Evolutionary conservation across 2,797 vertebrate species (phyloP).

Genomic region (Alauda arvensis): DNA sequence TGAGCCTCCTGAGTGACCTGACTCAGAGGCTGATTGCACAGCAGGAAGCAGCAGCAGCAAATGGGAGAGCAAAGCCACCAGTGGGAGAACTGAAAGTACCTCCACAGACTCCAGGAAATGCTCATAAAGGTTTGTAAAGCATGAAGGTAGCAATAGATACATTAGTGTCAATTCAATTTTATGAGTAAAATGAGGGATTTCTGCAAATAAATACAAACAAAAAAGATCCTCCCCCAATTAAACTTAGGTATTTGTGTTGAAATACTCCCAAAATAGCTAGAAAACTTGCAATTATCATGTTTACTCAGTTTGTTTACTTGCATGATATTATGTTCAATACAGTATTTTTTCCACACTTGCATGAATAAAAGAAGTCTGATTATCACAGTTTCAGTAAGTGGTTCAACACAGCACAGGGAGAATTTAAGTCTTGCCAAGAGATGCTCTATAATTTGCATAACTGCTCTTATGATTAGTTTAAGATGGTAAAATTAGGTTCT

Average conservation of each 20-base stretch:
- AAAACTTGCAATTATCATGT: not conserved
- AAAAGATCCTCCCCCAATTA: not conserved
- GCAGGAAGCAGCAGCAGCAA: constrained; percentile 89
- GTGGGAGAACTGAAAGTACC: constrained; percentile 71
- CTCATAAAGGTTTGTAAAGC: not conserved
- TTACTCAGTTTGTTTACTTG: not conserved
- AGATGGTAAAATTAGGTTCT: not conserved
- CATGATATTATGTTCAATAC: not conserved
- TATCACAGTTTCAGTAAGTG: not conserved
- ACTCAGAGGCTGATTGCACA: constrained; percentile 85
- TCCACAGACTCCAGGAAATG: constrained; percentile 12
- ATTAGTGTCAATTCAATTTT: not conserved
- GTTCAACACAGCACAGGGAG: not conserved
- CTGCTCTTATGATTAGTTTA: not conserved
- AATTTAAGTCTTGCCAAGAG: not conserved
- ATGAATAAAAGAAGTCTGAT: not conserved
- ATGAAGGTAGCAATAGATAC: not conserved
- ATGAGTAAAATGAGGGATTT: not conserved
- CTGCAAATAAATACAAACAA: not conserved
- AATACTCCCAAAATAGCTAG: not conserved
- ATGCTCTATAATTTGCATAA: not conserved
- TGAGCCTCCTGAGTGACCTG: constrained; percentile 85
- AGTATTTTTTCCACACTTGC: not conserved
- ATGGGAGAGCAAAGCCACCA: constrained; percentile 82
- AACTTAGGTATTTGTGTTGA: not conserved